Evolutionary conservation across 2,888 invertebrate genomes (phyloP).

Genomic region (Volucella bombylans): DNA sequence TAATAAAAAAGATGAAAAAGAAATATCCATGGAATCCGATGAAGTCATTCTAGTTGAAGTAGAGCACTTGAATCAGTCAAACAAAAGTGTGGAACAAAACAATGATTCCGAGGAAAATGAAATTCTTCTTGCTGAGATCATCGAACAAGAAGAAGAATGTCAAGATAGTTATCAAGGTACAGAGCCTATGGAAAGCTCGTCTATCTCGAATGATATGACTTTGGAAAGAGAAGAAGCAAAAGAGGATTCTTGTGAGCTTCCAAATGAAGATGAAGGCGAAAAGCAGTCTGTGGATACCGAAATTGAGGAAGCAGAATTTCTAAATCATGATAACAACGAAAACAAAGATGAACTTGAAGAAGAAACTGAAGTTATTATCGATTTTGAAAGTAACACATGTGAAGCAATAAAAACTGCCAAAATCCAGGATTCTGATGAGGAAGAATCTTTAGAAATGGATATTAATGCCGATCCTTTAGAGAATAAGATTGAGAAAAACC

Average conservation of each 20-base stretch:
- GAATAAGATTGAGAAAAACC: conserved; percentile 9
- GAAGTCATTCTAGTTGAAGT: conserved; percentile 70
- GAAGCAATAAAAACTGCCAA: background rate
- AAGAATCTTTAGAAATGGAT: background rate
- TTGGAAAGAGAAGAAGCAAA: conserved; percentile 10
- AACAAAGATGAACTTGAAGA: background rate
- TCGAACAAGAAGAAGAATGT: conserved; percentile 52
- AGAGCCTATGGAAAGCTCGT: background rate
- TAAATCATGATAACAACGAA: conserved; percentile 15
- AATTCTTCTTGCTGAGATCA: conserved; percentile 11
- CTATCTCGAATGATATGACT: background rate
- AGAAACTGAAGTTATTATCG: conserved; percentile 13
- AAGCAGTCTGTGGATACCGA: conserved; percentile 24
- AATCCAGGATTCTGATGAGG: background rate
- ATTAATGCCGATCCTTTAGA: conserved; percentile 25
- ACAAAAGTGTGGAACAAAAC: conserved; percentile 59
- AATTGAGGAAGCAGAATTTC: conserved; percentile 21
- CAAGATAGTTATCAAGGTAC: conserved; percentile 18
- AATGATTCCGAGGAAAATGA: conserved; percentile 42
- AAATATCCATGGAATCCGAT: conserved; percentile 47
- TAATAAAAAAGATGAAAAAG: conserved; percentile 42
- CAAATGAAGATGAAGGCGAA: conserved; percentile 19
- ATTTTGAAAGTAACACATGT: conserved; percentile 24
- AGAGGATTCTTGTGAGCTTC: background rate
- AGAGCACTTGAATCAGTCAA: conserved; percentile 73